Evolutionary conservation across 2,113 vertebrate genomes (phyloP), one percentile per base, ranked within the genome.

Genomic region (Potamarius usumacintae): DNA sequence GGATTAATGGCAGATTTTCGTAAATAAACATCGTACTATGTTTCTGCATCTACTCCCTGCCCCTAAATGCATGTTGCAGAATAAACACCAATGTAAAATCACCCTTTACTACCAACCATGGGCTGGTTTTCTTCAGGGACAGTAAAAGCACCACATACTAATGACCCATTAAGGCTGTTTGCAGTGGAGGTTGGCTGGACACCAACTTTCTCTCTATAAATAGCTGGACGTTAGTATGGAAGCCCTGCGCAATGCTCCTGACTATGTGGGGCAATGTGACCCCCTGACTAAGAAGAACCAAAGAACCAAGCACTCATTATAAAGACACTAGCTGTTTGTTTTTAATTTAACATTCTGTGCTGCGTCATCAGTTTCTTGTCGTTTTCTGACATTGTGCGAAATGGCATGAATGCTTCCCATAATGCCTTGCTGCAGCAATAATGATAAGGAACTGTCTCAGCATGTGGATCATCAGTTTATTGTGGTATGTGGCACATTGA

Each of bases 181-280:
- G 58, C 34, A 42, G 62, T 50, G 69, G 34, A 55, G 69, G 48
- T 57, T 83, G 85, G 77, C 78, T 9, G 0, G 25, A 7, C 77
- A 88, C 77, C 60, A 88, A 79, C 90, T 88, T 83, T 83, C 78
- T 85, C 42, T 82, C 85, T 91, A 88, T 87, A 88, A 89, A 89
- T 91, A 91, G 78, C 71, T 58, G 34, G 6, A 83, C 27, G 77
- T 79, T 87, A 69, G 20, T 27, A 50, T 62, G 69, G 58, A 82
- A 34, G 30, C 34, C 78, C 78, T 86, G 71, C 74, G n/a, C 30
- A 77, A 72, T 85, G 85, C 53, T 55, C 53, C 27, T 84, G 42
- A 42, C 42, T 42, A 42, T 42, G 42, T 42, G 42, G 42, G 42
- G 42, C 42, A 42, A 42, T n/a, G 63, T 88, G 83, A 86, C 86